A percentile compares a stretch with the other conserved stretches of the same genome.
Evolutionary conservation across 2,113 vertebrate species (phyloP).

Genomic region (Tichodroma muraria): DNA sequence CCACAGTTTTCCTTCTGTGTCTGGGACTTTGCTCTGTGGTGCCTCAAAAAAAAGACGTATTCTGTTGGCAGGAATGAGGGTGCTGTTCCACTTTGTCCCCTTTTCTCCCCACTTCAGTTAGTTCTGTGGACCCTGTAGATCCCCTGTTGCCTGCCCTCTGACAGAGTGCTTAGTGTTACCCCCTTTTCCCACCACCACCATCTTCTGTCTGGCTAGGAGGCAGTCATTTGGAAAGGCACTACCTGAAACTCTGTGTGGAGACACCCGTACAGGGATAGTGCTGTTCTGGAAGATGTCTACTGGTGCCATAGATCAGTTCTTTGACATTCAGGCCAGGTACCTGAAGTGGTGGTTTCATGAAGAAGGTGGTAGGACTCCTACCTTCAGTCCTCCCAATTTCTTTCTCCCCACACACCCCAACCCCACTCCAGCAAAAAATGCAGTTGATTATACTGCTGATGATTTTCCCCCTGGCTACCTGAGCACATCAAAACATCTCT

Average conservation of each 20-base stretch:
- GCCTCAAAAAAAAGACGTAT: background rate
- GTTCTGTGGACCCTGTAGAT: background rate
- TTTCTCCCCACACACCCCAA: fast-evolving
- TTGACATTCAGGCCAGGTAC: background rate
- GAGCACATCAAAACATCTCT: background rate
- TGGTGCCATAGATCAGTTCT: background rate
- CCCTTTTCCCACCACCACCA: background rate
- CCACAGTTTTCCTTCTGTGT: background rate
- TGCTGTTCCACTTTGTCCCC: background rate
- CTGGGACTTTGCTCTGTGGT: background rate
- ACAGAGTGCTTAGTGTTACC: background rate
- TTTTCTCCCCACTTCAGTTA: background rate
- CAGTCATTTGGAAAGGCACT: background rate
- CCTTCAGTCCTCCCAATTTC: background rate
- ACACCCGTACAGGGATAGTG: background rate
- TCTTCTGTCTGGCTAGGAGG: background rate
- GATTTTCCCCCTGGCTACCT: background rate
- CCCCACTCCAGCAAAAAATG: background rate
- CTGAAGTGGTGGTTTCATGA: background rate
- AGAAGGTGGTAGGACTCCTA: background rate
- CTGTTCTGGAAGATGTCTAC: background rate
- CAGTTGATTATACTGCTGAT: background rate
- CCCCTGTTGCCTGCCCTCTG: background rate
- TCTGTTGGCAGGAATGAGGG: background rate
- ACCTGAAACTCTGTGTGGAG: background rate